Conservation (phyloP, 1,140 invertebrate species). For the Drosophila parvula region DNA sequence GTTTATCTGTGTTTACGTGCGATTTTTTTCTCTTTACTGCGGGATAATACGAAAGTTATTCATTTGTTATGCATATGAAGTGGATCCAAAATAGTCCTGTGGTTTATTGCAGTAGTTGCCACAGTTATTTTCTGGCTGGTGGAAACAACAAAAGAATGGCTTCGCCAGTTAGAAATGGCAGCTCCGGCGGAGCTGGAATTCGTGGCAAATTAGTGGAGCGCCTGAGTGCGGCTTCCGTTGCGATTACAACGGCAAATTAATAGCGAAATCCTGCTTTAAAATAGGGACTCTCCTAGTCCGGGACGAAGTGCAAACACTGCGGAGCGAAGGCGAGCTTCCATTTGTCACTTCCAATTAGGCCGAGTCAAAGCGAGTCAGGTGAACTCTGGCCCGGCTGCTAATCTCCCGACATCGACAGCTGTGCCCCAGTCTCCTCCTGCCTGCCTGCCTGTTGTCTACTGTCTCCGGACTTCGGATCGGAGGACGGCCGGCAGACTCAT, state of each 20-base stretch:
- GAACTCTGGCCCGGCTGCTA: constrained; percentile 54
- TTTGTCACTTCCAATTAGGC: constrained; percentile 66
- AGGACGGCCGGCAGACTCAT: constrained; percentile 46
- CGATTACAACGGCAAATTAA: constrained; percentile 35
- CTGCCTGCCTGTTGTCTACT: background rate
- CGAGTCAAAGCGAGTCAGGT: constrained; percentile 44
- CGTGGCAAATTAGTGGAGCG: constrained; percentile 47
- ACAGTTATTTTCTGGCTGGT: constrained; percentile 6
- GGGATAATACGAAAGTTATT: constrained; percentile 65
- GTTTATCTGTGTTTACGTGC: constrained; percentile 51
- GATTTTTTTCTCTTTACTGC: constrained; percentile 21
- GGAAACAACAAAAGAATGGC: constrained; percentile 52
- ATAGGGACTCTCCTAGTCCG: background rate
- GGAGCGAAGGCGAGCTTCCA: constrained; percentile 27
- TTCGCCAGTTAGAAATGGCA: constrained; percentile 49
- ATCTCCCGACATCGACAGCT: constrained; percentile 33
- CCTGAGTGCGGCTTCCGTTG: constrained; percentile 55
- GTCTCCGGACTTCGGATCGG: constrained; percentile 9
- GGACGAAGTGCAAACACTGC: constrained; percentile 21
- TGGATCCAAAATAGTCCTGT: constrained; percentile 53
- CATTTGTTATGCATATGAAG: constrained; percentile 81
- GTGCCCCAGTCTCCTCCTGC: background rate
- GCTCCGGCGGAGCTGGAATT: constrained; percentile 17
- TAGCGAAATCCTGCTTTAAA: constrained; percentile 34
- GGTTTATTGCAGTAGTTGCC: constrained; percentile 38